A percentile compares a stretch with the other conserved stretches of the same genome.
These are phyloP conservation scores for Seriola dumerili DNA, from an alignment of 2,113 vertebrate species.

Conservation along the genomic window DNA sequence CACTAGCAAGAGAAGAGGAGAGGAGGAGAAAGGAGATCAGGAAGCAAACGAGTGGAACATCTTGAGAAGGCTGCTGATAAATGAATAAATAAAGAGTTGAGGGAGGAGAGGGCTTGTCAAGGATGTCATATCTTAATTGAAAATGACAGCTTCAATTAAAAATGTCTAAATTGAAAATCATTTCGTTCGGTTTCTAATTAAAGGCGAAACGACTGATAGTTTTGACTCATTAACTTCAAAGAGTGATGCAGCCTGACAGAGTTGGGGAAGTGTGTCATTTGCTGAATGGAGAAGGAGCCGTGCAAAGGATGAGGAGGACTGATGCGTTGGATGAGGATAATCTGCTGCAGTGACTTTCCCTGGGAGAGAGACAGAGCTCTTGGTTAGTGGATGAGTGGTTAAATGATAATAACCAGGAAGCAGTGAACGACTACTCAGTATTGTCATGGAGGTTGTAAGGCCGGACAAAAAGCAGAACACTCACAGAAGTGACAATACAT, in stretches of 20 bases:
- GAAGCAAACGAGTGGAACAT: constrained; percentile 55
- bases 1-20: constrained; percentile 19
- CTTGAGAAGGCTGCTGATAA: constrained; percentile 60
- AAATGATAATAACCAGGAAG: constrained; percentile 44
- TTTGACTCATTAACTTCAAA: constrained; percentile 89
- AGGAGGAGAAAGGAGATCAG: constrained; percentile 41
- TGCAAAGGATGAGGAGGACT: constrained; percentile 44
- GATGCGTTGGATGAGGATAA: constrained; percentile 40
- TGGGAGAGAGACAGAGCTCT: constrained; percentile 29
- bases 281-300: constrained; percentile 42
- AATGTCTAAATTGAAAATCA: constrained; percentile 80
- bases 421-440: constrained; percentile 13
- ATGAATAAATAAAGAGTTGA: constrained; percentile 64
- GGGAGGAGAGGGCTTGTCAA: constrained; percentile 72
- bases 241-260: constrained; percentile 66
- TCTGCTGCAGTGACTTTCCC: constrained; percentile 46
- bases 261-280: constrained; percentile 64
- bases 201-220: constrained; percentile 84
- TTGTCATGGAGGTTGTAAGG: constrained; percentile 33
- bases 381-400: constrained; percentile 41
- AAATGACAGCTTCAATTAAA: constrained; percentile 88
- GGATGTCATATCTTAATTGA: constrained; percentile 86
- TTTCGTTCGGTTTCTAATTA: constrained; percentile 86
- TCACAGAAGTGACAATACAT: constrained; percentile 28
- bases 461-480: constrained; percentile 22